phyloP scores from a whole-genome alignment of 2,113 vertebrate species.

The Nansenia antarctica region DNA sequence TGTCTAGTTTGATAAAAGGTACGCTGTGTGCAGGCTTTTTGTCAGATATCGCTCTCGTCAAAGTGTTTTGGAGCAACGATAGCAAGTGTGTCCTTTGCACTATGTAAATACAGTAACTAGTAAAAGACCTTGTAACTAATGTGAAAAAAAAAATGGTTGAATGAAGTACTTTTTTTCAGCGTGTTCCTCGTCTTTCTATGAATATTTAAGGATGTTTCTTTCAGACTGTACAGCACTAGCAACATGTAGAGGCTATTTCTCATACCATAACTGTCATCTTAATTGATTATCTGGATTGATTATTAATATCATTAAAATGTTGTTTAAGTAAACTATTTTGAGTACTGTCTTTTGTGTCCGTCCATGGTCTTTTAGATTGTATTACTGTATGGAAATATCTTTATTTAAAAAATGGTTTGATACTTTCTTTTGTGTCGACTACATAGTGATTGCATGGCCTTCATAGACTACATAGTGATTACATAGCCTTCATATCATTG shows the following conservation, averaged over 20 bases:
- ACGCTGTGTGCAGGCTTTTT: constrained; percentile 50
- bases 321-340: constrained; percentile 61
- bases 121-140: constrained; percentile 88
- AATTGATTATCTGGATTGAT: constrained; percentile 67
- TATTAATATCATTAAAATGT: constrained; percentile 78
- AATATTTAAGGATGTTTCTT: constrained; percentile 68
- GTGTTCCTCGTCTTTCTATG: constrained; percentile 70
- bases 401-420: too few species aligned
- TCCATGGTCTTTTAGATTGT: not conserved
- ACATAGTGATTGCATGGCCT: too few species aligned
- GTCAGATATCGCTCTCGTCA: constrained; percentile 52
- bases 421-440: too few species aligned
- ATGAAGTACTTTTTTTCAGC: constrained; percentile 76
- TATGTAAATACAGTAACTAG: constrained; percentile 88
- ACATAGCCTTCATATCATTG: too few species aligned
- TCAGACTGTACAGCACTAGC: constrained; percentile 66
- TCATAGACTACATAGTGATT: too few species aligned
- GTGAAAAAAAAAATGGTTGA: constrained; percentile 79
- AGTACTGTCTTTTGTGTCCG: constrained; percentile 6
- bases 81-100: constrained; percentile 87
- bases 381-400: not conserved
- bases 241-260: constrained; percentile 64
- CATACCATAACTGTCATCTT: constrained; percentile 64
- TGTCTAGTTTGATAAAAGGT: constrained; percentile 60
- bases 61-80: constrained; percentile 76